These are phyloP conservation scores for Polyodon spathula DNA, from an alignment of 2,113 vertebrate genomes.

Conservation along the genomic window DNA sequence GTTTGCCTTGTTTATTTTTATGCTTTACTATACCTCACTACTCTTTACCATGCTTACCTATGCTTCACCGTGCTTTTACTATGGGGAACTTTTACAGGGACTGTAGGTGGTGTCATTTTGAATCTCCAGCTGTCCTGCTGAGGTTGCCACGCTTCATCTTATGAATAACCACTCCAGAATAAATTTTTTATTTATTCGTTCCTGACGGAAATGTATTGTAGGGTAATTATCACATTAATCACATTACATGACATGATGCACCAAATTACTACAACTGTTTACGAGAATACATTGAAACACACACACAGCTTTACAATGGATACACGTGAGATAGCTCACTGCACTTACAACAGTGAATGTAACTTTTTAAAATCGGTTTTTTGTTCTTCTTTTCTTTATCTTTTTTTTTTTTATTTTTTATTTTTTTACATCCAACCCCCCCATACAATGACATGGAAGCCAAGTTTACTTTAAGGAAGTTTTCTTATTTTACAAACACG, in stretches of 20 bases:
- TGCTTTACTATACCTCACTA: too few species aligned
- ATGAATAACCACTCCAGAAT: constrained; percentile 30
- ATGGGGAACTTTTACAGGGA: too few species aligned
- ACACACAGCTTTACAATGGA: constrained; percentile 90
- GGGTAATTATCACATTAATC: constrained; percentile 80
- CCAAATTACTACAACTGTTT: constrained; percentile 85
- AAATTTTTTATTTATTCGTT: constrained; percentile 81
- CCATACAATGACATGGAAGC: constrained; percentile 44
- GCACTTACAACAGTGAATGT: constrained; percentile 79
- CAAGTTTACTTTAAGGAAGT: constrained; percentile 37
- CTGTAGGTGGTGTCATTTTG: not conserved
- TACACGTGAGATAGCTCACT: constrained; percentile 82
- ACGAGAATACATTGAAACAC: constrained; percentile 90
- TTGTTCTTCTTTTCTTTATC: constrained; percentile 44
- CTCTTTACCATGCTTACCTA: too few species aligned
- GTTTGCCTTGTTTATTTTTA: too few species aligned
- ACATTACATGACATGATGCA: constrained; percentile 92
- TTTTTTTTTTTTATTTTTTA: constrained; percentile 29
- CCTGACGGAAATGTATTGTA: constrained; percentile 88
- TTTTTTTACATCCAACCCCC: constrained; percentile 28
- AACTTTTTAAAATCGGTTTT: constrained; percentile 54
- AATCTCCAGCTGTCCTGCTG: not conserved
- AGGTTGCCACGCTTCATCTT: not conserved
- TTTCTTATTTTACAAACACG: constrained; percentile 44
- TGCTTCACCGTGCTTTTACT: too few species aligned